Evolutionary conservation across 2,113 vertebrate species (phyloP).

Genomic region (Lontra canadensis): DNA sequence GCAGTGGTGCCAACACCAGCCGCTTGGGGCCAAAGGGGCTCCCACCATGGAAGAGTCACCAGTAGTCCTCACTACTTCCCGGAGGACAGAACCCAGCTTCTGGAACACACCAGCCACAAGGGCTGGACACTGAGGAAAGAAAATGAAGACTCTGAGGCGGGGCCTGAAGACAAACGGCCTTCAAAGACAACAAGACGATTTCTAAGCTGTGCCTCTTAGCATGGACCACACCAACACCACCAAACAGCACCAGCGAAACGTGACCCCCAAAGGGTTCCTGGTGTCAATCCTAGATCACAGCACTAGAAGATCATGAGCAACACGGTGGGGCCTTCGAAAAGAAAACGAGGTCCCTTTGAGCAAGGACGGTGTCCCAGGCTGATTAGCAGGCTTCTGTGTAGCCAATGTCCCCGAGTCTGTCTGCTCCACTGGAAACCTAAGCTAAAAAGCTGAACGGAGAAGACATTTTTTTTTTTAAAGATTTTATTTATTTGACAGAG

Average conservation of each 20-base stretch:
- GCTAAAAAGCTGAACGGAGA: not conserved
- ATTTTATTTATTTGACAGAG: no score
- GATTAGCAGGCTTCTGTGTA: not conserved
- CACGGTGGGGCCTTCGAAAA: not conserved
- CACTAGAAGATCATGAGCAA: not conserved
- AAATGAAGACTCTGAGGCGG: rapidly evolving
- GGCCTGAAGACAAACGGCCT: not conserved
- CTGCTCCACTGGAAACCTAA: not conserved
- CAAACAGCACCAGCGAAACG: not conserved
- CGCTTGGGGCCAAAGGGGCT: not conserved
- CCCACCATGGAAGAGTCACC: not conserved
- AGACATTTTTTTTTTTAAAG: not conserved
- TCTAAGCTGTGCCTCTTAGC: not conserved
- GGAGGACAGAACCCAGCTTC: not conserved
- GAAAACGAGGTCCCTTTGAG: not conserved
- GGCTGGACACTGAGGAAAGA: not conserved
- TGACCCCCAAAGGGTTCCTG: not conserved
- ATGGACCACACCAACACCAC: not conserved
- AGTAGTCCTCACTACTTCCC: no score
- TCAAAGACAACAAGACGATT: not conserved
- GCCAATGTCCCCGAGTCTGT: not conserved
- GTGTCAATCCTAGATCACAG: not conserved
- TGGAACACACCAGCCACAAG: not conserved
- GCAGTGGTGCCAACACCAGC: not conserved
- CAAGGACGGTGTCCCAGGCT: not conserved